phyloP scores from a whole-genome alignment of 2,797 vertebrate genomes.

The Anniella stebbinsi region DNA sequence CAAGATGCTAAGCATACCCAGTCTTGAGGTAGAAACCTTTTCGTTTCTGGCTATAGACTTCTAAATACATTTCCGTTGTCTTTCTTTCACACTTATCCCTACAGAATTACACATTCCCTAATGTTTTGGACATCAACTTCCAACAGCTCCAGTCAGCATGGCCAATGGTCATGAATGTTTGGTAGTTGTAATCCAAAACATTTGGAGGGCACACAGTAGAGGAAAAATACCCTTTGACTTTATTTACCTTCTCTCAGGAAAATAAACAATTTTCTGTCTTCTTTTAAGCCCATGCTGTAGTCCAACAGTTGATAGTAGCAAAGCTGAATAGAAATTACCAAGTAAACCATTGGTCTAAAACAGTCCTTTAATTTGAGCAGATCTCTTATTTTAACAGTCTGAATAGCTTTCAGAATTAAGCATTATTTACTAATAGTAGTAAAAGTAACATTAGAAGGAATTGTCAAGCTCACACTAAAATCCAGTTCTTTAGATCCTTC shows the following conservation, averaged over 20 bases:
- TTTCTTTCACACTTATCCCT: background rate
- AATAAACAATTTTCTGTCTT: background rate
- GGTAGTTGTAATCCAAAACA: too few relatives aligned
- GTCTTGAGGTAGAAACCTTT: background rate
- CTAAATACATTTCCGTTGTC: background rate
- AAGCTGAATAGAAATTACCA: slow-evolving; percentile 4
- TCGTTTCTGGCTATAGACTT: background rate
- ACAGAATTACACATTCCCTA: background rate
- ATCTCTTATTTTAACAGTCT: background rate
- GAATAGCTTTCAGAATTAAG: background rate
- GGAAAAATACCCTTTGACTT: background rate
- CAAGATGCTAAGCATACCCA: background rate
- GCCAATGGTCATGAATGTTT: too few relatives aligned
- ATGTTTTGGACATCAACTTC: too few relatives aligned
- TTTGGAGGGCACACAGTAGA: too few relatives aligned
- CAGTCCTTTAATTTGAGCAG: slow-evolving; percentile 3
- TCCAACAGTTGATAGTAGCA: background rate
- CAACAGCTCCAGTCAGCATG: too few relatives aligned
- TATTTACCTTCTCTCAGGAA: background rate
- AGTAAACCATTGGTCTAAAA: background rate
- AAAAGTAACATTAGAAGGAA: background rate
- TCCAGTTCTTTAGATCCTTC: accelerated
- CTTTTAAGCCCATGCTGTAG: background rate
- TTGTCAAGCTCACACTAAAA: background rate
- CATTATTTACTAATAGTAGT: slow-evolving; percentile 10